Conservation (phyloP, 2,888 invertebrate species). For the Pilophorus perplexus region DNA sequence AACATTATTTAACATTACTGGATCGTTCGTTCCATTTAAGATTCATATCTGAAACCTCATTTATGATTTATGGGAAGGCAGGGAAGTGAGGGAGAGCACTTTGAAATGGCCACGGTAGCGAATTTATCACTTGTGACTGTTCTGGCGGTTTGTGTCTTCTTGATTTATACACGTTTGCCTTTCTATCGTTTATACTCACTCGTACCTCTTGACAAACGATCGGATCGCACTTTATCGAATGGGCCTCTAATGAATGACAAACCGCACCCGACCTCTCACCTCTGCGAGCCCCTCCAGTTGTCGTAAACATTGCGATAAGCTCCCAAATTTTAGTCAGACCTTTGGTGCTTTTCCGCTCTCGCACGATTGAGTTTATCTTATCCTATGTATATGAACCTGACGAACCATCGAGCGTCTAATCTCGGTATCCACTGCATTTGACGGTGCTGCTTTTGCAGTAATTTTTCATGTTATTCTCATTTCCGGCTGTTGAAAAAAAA, state of each 20-base stretch:
- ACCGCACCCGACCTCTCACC: constrained; percentile 12
- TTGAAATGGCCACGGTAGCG: constrained; percentile 3
- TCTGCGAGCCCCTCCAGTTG: background rate
- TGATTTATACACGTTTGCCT: constrained; percentile 35
- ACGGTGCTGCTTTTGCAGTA: too few relatives aligned
- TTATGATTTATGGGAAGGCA: constrained; percentile 3
- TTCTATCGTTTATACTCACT: constrained; percentile 39
- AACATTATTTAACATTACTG: background rate
- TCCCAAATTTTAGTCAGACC: too few relatives aligned
- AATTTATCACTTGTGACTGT: constrained; percentile 32
- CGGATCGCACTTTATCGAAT: constrained; percentile 34
- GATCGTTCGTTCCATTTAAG: constrained; percentile 24
- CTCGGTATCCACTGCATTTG: too few relatives aligned
- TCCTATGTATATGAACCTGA: too few relatives aligned
- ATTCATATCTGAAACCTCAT: constrained; percentile 29
- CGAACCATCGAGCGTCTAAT: too few relatives aligned
- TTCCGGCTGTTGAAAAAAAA: too few relatives aligned
- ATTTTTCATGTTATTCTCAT: too few relatives aligned
- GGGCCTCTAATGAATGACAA: constrained; percentile 20
- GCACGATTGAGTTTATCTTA: too few relatives aligned
- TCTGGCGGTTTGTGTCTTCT: constrained; percentile 16
- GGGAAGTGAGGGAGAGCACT: constrained; percentile 6
- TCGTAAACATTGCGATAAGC: constrained; percentile 11
- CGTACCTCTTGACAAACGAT: constrained; percentile 23
- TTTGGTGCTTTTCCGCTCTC: too few relatives aligned